These are phyloP conservation scores for Coccyzus lansbergi DNA, from an alignment of 2,797 vertebrate genomes.

Conservation along the genomic window DNA sequence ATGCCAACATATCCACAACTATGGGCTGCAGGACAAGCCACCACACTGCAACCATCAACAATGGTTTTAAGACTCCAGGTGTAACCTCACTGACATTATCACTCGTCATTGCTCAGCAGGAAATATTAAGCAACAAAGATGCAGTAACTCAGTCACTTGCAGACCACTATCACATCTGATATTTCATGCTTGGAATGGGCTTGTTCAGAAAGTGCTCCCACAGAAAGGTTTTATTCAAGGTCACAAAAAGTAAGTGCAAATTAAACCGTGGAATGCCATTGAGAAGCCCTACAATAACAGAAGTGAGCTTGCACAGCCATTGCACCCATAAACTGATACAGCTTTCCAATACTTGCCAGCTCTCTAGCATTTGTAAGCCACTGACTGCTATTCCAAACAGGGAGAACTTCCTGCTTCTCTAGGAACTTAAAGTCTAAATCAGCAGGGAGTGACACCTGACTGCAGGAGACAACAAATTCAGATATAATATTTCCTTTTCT, in stretches of 20 bases:
- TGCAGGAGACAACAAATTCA: neutral
- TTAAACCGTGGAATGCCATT: neutral
- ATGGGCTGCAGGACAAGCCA: neutral
- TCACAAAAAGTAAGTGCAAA: neutral
- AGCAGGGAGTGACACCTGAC: neutral
- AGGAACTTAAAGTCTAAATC: neutral
- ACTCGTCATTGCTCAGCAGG: neutral
- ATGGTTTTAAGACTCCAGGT: neutral
- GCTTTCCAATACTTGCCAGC: neutral
- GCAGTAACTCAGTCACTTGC: accelerated
- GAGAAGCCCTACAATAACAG: neutral
- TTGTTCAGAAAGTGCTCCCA: neutral
- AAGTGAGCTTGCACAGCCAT: neutral
- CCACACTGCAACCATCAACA: neutral
- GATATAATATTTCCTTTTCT: neutral
- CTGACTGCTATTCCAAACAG: neutral
- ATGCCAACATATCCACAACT: neutral
- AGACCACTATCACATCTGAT: neutral
- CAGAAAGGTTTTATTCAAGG: neutral
- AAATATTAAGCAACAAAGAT: neutral
- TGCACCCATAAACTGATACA: neutral
- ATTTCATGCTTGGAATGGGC: neutral
- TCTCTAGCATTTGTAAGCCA: neutral
- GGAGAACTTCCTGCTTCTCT: neutral
- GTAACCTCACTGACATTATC: neutral